Conservation (phyloP, 2,888 invertebrate genomes). For the Leptopterna dolabrata region DNA sequence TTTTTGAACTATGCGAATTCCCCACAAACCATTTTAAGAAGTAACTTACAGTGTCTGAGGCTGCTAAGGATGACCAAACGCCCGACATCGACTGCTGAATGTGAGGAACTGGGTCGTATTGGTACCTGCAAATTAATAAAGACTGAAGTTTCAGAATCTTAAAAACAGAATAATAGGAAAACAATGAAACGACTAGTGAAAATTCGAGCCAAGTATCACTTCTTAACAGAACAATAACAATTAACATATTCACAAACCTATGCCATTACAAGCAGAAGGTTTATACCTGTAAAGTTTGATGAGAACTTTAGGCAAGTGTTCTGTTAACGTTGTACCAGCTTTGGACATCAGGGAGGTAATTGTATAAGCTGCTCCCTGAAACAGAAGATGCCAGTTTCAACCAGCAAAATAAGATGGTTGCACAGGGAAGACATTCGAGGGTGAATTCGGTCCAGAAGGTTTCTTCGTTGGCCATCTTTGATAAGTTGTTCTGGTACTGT, state of each 20-base stretch:
- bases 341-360: slow-evolving; percentile 87
- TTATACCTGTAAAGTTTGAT: slow-evolving; percentile 69
- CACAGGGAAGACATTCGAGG: too few relatives aligned
- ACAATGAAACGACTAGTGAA: neutral
- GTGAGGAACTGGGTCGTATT: slow-evolving; percentile 92
- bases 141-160: too few relatives aligned
- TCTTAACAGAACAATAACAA: too few relatives aligned
- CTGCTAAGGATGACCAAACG: slow-evolving; percentile 93
- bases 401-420: too few relatives aligned
- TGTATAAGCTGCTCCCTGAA: slow-evolving; percentile 89
- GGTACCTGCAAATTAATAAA: slow-evolving; percentile 72
- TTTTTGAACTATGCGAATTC: too few relatives aligned
- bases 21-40: slow-evolving; percentile 57
- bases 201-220: too few relatives aligned
- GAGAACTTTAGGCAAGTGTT: slow-evolving; percentile 82
- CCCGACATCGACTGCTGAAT: slow-evolving; percentile 93
- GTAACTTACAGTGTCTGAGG: slow-evolving; percentile 78
- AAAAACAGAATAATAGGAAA: neutral
- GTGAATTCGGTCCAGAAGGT: neutral
- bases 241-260: too few relatives aligned
- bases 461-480: too few relatives aligned
- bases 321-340: slow-evolving; percentile 85
- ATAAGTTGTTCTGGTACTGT: too few relatives aligned
- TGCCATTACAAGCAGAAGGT: neutral
- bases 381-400: slow-evolving; percentile 1